Evolutionary conservation across 2,113 vertebrate genomes (phyloP).

Genomic region (Lycaon pictus): DNA sequence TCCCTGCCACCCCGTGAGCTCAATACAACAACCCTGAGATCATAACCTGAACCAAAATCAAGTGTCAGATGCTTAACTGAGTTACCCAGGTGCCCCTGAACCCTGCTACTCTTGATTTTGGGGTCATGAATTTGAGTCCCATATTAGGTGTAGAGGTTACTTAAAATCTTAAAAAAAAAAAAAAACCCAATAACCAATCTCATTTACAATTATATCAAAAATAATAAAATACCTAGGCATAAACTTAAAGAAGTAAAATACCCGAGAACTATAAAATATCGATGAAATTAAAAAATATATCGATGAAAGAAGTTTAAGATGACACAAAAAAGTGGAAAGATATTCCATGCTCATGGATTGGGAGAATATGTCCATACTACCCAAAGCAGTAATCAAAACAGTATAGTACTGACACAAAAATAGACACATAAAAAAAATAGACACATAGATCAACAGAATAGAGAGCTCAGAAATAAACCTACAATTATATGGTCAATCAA

Average conservation of each 20-base stretch:
- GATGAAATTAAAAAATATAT: background rate
- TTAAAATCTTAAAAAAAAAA: background rate
- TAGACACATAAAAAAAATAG: background rate
- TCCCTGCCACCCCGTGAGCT: background rate
- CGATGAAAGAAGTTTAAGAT: background rate
- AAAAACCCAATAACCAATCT: too few relatives aligned
- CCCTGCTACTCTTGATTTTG: background rate
- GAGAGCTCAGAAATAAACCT: background rate
- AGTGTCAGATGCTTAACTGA: background rate
- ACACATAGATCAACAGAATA: background rate
- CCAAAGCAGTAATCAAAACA: background rate
- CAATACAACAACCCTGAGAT: background rate
- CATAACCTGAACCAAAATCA: background rate
- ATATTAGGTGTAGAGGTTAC: background rate
- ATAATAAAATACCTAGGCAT: background rate
- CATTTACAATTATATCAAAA: background rate
- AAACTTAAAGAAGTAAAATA: background rate
- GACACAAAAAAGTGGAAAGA: background rate
- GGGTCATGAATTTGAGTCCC: background rate
- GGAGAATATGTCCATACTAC: background rate
- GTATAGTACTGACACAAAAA: background rate
- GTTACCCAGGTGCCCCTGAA: background rate
- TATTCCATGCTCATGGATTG: background rate
- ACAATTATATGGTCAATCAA: background rate
- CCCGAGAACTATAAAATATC: background rate